phyloP scores from a whole-genome alignment of 23 tunicate genomes.

The Trididemnum nubilum region DNA sequence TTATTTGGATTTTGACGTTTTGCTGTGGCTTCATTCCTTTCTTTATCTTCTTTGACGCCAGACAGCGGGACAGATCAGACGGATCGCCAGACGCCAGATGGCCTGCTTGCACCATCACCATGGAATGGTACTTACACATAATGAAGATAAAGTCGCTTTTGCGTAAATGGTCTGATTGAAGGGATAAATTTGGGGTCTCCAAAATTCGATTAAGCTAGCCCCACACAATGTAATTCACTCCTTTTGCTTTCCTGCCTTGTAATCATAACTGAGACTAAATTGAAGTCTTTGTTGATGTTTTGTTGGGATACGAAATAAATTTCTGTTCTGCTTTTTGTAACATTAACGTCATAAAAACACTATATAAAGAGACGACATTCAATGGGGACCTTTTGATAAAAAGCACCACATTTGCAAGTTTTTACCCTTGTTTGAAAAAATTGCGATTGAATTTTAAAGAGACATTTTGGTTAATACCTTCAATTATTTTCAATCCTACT shows the following conservation, averaged over 20 bases:
- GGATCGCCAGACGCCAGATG: conserved; percentile 62
- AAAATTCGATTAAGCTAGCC: too few relatives aligned
- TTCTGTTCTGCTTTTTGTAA: too few relatives aligned
- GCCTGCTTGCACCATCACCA: conserved; percentile 67
- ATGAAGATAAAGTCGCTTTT: neutral
- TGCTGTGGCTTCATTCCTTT: conserved; percentile 56
- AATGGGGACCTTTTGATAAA: too few relatives aligned
- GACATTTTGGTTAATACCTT: neutral
- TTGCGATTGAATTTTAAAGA: neutral
- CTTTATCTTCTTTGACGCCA: conserved; percentile 54
- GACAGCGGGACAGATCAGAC: conserved; percentile 39
- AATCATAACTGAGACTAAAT: neutral
- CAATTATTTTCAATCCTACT: neutral
- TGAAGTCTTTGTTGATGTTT: neutral
- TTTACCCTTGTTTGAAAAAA: too few relatives aligned
- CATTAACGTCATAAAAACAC: too few relatives aligned
- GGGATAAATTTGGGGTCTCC: too few relatives aligned
- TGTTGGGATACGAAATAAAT: neutral
- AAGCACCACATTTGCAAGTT: too few relatives aligned
- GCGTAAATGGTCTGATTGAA: too few relatives aligned
- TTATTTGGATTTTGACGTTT: conserved; percentile 41
- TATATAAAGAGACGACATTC: too few relatives aligned
- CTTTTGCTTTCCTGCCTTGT: neutral
- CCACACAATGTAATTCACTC: neutral
- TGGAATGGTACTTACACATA: conserved; percentile 37